These are phyloP conservation scores for Hylyphantes graminicola DNA, from an alignment of 1,140 invertebrate genomes.

Conservation along the genomic window DNA sequence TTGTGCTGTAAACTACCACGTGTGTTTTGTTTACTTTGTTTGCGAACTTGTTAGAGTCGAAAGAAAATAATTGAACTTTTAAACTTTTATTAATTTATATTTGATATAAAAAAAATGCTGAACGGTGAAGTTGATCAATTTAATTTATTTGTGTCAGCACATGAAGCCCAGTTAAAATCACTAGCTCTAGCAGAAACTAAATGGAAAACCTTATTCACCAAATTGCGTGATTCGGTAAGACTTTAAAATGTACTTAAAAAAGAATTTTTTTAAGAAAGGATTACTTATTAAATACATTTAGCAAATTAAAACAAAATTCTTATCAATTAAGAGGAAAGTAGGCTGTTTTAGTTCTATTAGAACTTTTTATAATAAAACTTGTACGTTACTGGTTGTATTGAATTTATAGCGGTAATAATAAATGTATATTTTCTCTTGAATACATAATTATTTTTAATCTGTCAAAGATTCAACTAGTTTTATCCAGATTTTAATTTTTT, in stretches of 20 bases:
- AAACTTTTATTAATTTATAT: too few relatives aligned
- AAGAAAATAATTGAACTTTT: too few relatives aligned
- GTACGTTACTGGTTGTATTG: background rate
- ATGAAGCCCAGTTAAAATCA: constrained; percentile 27
- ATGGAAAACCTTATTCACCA: constrained; percentile 27
- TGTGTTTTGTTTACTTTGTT: too few relatives aligned
- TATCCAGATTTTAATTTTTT: background rate
- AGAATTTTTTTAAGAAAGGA: background rate
- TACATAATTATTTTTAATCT: background rate
- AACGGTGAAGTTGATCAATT: constrained; percentile 7
- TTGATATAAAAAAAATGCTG: background rate
- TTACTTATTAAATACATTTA: background rate
- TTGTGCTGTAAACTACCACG: too few relatives aligned
- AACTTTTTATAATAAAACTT: background rate
- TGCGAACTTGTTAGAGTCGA: too few relatives aligned
- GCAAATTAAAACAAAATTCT: background rate
- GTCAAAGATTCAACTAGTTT: background rate
- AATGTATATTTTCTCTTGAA: background rate
- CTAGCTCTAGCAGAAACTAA: constrained; percentile 11
- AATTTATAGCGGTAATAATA: background rate
- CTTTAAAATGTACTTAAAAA: background rate
- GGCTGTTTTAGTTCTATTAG: background rate
- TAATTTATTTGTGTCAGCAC: constrained; percentile 11
- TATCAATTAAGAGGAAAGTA: too few relatives aligned
- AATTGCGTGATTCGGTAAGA: constrained; percentile 30